A percentile compares a stretch with the other conserved stretches of the same genome.
Evolutionary conservation across 2,888 invertebrate genomes (phyloP).

Genomic region (Drosophila robusta): DNA sequence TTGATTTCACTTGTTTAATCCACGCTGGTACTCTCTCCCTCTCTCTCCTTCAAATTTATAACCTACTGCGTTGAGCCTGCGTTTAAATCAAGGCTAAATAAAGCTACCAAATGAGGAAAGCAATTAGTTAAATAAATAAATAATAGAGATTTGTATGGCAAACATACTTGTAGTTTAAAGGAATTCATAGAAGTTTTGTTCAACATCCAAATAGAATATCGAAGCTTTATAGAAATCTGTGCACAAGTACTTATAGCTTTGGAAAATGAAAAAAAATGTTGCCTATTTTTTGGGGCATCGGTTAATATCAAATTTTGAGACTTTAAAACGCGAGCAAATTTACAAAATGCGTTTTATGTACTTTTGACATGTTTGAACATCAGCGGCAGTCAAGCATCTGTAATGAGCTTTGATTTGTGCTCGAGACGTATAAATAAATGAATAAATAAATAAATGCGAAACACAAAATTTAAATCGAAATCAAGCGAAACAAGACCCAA

Average conservation of each 20-base stretch:
- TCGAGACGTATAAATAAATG: conserved; percentile 29
- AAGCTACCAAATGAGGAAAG: background rate
- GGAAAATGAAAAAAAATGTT: conserved; percentile 3
- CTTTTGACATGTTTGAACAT: conserved; percentile 9
- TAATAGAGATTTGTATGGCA: too few relatives aligned
- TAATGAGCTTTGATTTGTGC: conserved; percentile 61
- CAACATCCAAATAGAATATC: too few relatives aligned
- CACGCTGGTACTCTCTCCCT: too few relatives aligned
- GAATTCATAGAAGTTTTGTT: too few relatives aligned
- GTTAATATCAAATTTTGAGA: background rate
- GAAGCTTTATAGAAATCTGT: too few relatives aligned
- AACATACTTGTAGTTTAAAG: too few relatives aligned
- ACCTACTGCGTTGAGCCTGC: conserved; percentile 8
- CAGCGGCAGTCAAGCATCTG: conserved; percentile 32
- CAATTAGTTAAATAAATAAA: too few relatives aligned
- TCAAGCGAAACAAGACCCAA: conserved; percentile 4
- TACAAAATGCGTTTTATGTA: background rate
- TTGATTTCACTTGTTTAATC: conserved; percentile 24
- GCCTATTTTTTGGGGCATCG: conserved; percentile 39
- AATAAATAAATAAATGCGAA: conserved; percentile 39
- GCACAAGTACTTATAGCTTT: too few relatives aligned
- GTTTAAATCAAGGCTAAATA: background rate
- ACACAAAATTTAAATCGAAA: conserved; percentile 21
- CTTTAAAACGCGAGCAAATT: conserved; percentile 22
- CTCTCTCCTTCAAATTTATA: background rate